A percentile compares a stretch with the other conserved stretches of the same genome.
phyloP scores from a whole-genome alignment of 2,113 vertebrate genomes.

The Polyodon spathula region DNA sequence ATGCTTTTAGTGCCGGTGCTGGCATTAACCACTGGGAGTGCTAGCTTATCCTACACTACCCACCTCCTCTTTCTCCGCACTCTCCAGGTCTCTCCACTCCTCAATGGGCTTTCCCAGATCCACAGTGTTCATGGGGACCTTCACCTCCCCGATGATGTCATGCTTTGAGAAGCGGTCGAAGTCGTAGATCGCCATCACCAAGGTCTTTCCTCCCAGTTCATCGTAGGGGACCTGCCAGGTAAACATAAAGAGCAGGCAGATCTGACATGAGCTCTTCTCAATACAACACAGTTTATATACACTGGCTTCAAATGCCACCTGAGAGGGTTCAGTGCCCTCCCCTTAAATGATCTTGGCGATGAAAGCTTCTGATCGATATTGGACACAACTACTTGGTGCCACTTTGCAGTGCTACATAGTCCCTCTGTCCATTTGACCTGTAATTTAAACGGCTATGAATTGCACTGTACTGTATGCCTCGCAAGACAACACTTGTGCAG shows the following conservation, averaged over 20 bases:
- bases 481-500: too few species aligned
- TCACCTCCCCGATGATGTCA: constrained; percentile 88
- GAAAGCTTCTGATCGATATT: too few species aligned
- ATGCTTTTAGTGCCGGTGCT: constrained; percentile 79
- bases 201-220: constrained; percentile 87
- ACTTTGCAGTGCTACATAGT: too few species aligned
- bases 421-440: too few species aligned
- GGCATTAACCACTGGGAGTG: too few species aligned
- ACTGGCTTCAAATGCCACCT: too few species aligned
- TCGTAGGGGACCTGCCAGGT: constrained; percentile 80
- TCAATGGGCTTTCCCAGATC: constrained; percentile 91
- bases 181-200: constrained; percentile 95
- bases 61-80: constrained; percentile 92
- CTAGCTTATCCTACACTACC: constrained; percentile 16
- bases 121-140: constrained; percentile 88
- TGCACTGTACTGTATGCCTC: too few species aligned
- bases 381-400: too few species aligned
- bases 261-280: neutral
- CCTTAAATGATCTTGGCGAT: too few species aligned
- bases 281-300: neutral
- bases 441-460: too few species aligned
- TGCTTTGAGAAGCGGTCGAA: constrained; percentile 97
- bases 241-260: constrained; percentile 9
- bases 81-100: constrained; percentile 91
- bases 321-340: too few species aligned